These are phyloP conservation scores for Erebia palarica DNA, from an alignment of 2,888 invertebrate species.

Conservation along the genomic window DNA sequence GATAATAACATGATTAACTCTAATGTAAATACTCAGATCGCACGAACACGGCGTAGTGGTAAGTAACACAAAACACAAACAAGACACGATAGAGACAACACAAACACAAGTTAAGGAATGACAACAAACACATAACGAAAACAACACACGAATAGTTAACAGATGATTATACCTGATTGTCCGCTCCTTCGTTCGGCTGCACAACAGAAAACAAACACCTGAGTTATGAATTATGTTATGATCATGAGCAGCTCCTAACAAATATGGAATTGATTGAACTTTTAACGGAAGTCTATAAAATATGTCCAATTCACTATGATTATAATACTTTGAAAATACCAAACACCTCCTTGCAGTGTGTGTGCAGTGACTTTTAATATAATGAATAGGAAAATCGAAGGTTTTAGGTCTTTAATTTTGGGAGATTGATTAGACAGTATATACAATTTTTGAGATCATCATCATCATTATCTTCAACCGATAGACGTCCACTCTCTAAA, in stretches of 20 bases:
- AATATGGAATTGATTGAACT: no score
- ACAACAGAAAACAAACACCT: slow-evolving; percentile 63
- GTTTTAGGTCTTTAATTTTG: no score
- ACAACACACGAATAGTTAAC: slow-evolving; percentile 32
- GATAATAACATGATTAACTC: neutral
- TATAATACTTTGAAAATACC: no score
- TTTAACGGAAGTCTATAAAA: no score
- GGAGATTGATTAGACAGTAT: no score
- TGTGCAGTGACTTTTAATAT: no score
- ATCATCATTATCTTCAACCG: no score
- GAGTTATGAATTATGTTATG: neutral
- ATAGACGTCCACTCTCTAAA: no score
- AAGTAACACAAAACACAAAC: slow-evolving; percentile 31
- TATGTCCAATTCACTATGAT: no score
- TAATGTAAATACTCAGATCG: neutral
- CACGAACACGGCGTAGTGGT: slow-evolving; percentile 24
- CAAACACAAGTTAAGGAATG: slow-evolving; percentile 34
- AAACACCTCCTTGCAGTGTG: no score
- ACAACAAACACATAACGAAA: slow-evolving; percentile 20
- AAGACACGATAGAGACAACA: slow-evolving; percentile 13
- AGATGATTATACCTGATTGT: slow-evolving; percentile 69
- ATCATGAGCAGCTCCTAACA: neutral
- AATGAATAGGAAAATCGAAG: no score
- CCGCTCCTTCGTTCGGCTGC: slow-evolving; percentile 78
- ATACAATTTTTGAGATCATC: no score